Percentiles rank a stretch among this genome's conserved stretches.
phyloP scores from a whole-genome alignment of 2,888 invertebrate genomes.

The Polylopha cassiicola region DNA sequence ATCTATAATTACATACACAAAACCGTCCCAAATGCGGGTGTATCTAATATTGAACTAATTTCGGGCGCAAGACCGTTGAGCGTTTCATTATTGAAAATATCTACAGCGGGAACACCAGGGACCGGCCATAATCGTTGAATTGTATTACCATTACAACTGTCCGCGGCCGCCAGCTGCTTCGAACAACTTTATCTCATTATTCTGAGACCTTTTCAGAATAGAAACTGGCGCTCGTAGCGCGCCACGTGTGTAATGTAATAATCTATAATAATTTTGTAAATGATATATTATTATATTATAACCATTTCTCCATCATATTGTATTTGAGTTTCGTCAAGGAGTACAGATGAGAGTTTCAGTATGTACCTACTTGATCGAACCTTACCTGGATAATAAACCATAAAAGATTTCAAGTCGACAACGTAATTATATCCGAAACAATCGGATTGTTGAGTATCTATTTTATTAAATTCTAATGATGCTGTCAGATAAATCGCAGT shows the following conservation, averaged over 20 bases:
- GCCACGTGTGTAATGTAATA: conserved; percentile 13
- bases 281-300: too few species aligned
- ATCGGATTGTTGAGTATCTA: too few species aligned
- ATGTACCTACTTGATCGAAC: too few species aligned
- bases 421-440: too few species aligned
- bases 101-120: conserved; percentile 38
- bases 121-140: conserved; percentile 69
- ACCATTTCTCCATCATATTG: too few species aligned
- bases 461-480: too few species aligned
- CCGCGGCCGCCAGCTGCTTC: conserved; percentile 66
- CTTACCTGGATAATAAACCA: too few species aligned
- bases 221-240: conserved; percentile 6
- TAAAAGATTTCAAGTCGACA: too few species aligned
- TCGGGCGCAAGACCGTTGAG: conserved; percentile 58
- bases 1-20: conserved; percentile 16
- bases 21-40: conserved; percentile 15
- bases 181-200: conserved; percentile 68
- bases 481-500: too few species aligned
- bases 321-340: too few species aligned
- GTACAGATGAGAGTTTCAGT: too few species aligned
- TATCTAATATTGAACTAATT: conserved; percentile 56
- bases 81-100: conserved; percentile 68
- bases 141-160: conserved; percentile 73
- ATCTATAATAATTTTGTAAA: not conserved
- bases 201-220: conserved; percentile 36